phyloP scores from a whole-genome alignment of 2,888 invertebrate genomes.

The Tipula lateralis region DNA sequence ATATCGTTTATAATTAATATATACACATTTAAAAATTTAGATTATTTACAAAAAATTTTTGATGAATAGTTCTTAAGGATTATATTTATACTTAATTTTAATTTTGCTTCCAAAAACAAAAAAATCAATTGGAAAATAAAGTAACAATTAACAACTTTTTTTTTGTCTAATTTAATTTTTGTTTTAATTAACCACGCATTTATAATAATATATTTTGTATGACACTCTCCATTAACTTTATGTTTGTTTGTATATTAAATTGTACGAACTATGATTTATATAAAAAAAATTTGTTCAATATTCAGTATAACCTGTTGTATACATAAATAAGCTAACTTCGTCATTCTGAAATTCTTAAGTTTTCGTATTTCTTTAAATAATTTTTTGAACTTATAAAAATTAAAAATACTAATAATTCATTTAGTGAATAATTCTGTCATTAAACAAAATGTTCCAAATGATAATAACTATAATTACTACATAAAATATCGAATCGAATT shows the following conservation, averaged over 20 bases:
- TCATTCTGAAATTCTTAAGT: no score
- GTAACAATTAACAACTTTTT: not conserved
- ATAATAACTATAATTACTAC: no score
- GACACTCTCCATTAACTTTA: not conserved
- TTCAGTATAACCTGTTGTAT: no score
- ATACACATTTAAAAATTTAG: constrained; percentile 25
- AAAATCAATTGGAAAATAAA: not conserved
- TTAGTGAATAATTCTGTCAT: no score
- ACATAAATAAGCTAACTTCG: no score
- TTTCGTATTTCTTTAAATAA: no score
- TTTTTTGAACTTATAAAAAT: no score
- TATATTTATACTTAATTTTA: not conserved
- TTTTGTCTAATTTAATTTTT: not conserved
- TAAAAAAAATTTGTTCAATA: no score
- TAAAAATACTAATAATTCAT: no score
- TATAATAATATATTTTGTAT: not conserved
- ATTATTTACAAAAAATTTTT: constrained; percentile 19
- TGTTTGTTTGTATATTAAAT: not conserved
- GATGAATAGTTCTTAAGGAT: not conserved
- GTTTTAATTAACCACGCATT: not conserved
- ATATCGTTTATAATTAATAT: not conserved
- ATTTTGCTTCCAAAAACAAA: not conserved
- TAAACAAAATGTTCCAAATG: no score
- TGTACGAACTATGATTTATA: not conserved
- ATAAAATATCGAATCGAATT: no score